A percentile compares a stretch with the other conserved stretches of the same genome.
Evolutionary conservation across 2,888 invertebrate genomes (phyloP).

Genomic region (Unio pictorum): DNA sequence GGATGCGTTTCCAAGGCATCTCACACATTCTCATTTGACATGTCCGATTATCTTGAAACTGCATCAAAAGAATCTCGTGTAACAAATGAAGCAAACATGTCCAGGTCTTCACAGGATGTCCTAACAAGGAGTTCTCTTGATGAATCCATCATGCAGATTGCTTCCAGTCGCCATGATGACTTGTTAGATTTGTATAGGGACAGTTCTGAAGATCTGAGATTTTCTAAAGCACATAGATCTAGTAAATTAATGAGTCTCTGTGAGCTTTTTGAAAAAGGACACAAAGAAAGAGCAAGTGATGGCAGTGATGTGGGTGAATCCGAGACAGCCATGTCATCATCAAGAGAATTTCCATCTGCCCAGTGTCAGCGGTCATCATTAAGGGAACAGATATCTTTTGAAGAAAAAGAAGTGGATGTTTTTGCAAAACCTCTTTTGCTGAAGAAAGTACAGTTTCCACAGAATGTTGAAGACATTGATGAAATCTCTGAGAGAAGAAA

Average conservation of each 20-base stretch:
- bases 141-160: conserved; percentile 56
- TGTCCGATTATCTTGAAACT: background rate
- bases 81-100: conserved; percentile 5
- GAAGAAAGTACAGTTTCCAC: conserved; percentile 14
- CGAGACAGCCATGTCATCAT: conserved; percentile 26
- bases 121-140: conserved; percentile 56
- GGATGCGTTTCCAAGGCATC: background rate
- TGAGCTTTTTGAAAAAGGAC: conserved; percentile 57
- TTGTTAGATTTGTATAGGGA: conserved; percentile 36
- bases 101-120: conserved; percentile 22
- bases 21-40: background rate
- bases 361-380: too few relatives aligned
- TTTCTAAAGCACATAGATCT: conserved; percentile 50
- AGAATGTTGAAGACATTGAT: conserved; percentile 7
- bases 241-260: conserved; percentile 57
- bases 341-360: conserved; percentile 17
- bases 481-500: background rate
- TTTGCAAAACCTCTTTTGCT: conserved; percentile 13
- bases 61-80: background rate
- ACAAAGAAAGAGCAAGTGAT: conserved; percentile 34
- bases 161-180: conserved; percentile 50
- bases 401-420: conserved; percentile 11
- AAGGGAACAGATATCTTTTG: conserved; percentile 2
- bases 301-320: conserved; percentile 26
- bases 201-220: conserved; percentile 46